Base-by-base conservation (phyloP, 2,797 vertebrate genomes). In the Coreius guichenoti region DNA sequence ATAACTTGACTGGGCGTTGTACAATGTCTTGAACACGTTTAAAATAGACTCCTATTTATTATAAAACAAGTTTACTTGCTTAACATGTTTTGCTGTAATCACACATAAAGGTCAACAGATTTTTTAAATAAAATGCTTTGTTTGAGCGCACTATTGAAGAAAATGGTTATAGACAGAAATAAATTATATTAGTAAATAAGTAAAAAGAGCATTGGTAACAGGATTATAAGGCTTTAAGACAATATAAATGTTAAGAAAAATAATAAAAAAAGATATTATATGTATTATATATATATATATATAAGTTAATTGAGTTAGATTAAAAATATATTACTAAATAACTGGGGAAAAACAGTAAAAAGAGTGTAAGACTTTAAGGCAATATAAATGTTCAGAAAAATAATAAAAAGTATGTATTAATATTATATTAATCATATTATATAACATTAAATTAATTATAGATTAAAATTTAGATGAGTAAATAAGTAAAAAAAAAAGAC, bases 21-120 rank as follows among this genome's bases (percentile, higher is more conserved):
- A 11, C 33, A 82, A 73, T 39, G 74, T 54, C 33, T 83, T 31
- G 26, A 54, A 43, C 43, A 58, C 9, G 3, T 70, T 49, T 39
- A 73, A 83, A 70, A 72, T 31, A 67, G 61, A 33, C 31, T 72
- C 43, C 21, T 21, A 6, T 39, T 31, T 81, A 17, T 79, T 77
- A 80, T 31, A 54, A 76, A 67, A n/a, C 23, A 77, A 39, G 23
- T 43, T 43, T 33, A 45, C 43, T 78, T 21, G 31, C 14, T 75
- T 29, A 49, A 36, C 5, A 1, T 19, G 26, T 51, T 9, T 56
- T 58, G 3, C 36, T 23, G 36, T 45, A 23, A 31, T 19, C 17
- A 13, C 47, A 63, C 21, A 47, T 73, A 61, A 26, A 58, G 36
- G 26, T 45, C 5, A 31, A 16, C 65, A 43, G 51, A 47, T 61